Conservation (phyloP, 2,888 invertebrate genomes). For the Nemoura dubitans region DNA sequence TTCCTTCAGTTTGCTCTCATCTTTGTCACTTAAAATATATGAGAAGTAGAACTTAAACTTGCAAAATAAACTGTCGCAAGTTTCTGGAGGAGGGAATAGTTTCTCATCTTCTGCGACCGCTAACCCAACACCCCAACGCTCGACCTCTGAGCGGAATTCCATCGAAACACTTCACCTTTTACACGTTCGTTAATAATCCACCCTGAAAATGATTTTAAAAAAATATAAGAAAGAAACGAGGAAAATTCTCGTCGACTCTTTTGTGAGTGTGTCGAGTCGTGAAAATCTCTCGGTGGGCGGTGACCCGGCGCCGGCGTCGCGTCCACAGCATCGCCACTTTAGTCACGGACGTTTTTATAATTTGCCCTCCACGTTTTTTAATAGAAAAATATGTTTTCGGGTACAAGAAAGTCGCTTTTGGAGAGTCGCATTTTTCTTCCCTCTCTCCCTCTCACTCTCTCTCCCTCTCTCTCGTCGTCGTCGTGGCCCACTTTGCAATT, state of each 20-base stretch:
- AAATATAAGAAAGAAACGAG: not conserved
- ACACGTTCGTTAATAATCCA: not conserved
- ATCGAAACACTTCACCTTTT: not conserved
- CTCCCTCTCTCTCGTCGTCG: not conserved
- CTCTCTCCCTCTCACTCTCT: not conserved
- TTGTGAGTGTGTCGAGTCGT: not conserved
- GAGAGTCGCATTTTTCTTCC: not conserved
- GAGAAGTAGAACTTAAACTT: not conserved
- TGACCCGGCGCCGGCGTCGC: not conserved
- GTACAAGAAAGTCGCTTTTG: not conserved
- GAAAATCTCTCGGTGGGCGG: not conserved
- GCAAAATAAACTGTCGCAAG: not conserved
- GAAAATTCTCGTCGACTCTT: not conserved
- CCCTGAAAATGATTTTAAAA: not conserved
- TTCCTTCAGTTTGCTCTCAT: not conserved
- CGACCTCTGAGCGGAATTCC: not conserved
- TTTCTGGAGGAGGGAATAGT: not conserved
- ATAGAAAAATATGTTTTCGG: constrained; percentile 17
- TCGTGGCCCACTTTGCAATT: constrained; percentile 27
- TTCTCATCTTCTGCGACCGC: not conserved
- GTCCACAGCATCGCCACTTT: not conserved
- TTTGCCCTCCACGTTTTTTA: constrained; percentile 4
- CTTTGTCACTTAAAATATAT: constrained; percentile 1
- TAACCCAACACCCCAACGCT: no score
- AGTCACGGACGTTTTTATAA: constrained; percentile 25